phyloP scores from a whole-genome alignment of 2,797 vertebrate genomes.

The Sebastes alutus region DNA sequence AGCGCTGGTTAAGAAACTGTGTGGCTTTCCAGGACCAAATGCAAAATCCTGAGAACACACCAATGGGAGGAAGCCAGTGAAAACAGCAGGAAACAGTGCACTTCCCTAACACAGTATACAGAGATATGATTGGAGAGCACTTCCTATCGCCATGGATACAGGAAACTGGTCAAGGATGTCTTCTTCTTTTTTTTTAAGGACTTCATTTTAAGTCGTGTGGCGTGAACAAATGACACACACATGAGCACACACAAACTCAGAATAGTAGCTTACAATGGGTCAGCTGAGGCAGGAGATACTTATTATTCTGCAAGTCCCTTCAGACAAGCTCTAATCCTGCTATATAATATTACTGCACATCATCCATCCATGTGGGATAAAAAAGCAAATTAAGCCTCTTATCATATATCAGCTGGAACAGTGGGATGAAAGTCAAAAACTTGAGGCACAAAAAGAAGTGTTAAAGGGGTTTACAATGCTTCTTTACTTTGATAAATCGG shows the following conservation, averaged over 20 bases:
- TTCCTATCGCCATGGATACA: slow-evolving; percentile 80
- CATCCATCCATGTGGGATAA: neutral
- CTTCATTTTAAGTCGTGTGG: slow-evolving; percentile 7
- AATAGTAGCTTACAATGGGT: neutral
- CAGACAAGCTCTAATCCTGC: neutral
- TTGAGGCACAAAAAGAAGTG: neutral
- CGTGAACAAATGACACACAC: slow-evolving; percentile 9
- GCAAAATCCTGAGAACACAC: slow-evolving; percentile 21
- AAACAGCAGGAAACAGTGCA: slow-evolving; percentile 74
- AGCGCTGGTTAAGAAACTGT: neutral
- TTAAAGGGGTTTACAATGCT: neutral
- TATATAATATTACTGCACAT: neutral
- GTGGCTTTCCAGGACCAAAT: slow-evolving; percentile 47
- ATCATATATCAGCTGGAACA: neutral
- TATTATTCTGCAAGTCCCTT: neutral
- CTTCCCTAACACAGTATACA: slow-evolving; percentile 64
- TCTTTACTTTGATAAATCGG: slow-evolving; percentile 3
- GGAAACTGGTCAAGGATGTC: slow-evolving; percentile 78
- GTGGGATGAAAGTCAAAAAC: neutral
- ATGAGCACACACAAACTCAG: neutral
- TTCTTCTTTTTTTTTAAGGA: slow-evolving; percentile 23
- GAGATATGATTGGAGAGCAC: slow-evolving; percentile 68
- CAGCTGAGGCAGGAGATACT: neutral
- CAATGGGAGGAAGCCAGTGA: slow-evolving; percentile 64
- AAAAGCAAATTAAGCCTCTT: neutral